Percentiles rank a stretch among this genome's conserved stretches.
Evolutionary conservation across 2,888 invertebrate species (phyloP).

Genomic region (Pandemis cinnamomeana): DNA sequence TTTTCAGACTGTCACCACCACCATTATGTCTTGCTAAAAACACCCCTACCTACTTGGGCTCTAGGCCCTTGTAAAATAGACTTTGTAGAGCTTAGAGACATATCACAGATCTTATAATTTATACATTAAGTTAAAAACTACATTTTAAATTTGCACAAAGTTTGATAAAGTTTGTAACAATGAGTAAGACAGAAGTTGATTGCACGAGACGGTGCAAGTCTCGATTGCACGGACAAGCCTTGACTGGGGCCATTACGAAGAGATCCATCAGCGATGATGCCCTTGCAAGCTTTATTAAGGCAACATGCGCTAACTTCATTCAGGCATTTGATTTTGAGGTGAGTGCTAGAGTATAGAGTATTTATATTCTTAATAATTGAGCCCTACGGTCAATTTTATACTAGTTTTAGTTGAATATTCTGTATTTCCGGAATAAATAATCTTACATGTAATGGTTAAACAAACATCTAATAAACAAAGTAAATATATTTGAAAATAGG

Average conservation of each 20-base stretch:
- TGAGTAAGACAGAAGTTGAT: constrained; percentile 80
- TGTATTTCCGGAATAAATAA: too few species aligned
- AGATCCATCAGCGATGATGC: constrained; percentile 84
- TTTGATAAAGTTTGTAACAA: constrained; percentile 45
- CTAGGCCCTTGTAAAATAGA: constrained; percentile 59
- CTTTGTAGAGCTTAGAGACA: neutral
- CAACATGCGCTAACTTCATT: constrained; percentile 85
- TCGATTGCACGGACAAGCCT: constrained; percentile 81
- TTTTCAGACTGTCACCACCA: constrained; percentile 66
- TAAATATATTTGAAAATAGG: too few species aligned
- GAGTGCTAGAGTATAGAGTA: constrained; percentile 46
- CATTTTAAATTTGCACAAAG: neutral
- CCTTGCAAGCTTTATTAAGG: constrained; percentile 84
- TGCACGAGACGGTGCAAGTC: constrained; percentile 86
- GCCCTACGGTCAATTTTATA: neutral
- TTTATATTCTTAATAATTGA: neutral
- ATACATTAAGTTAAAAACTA: neutral
- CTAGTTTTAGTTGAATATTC: too few species aligned
- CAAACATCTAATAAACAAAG: too few species aligned
- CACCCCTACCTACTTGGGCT: constrained; percentile 57
- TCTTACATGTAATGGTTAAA: too few species aligned
- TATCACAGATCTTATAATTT: constrained; percentile 2
- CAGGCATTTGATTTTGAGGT: constrained; percentile 86
- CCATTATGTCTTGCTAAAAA: constrained; percentile 70
- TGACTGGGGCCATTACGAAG: constrained; percentile 88